These are phyloP conservation scores for Daboia siamensis DNA, from an alignment of 2,113 vertebrate genomes.

Conservation along the genomic window DNA sequence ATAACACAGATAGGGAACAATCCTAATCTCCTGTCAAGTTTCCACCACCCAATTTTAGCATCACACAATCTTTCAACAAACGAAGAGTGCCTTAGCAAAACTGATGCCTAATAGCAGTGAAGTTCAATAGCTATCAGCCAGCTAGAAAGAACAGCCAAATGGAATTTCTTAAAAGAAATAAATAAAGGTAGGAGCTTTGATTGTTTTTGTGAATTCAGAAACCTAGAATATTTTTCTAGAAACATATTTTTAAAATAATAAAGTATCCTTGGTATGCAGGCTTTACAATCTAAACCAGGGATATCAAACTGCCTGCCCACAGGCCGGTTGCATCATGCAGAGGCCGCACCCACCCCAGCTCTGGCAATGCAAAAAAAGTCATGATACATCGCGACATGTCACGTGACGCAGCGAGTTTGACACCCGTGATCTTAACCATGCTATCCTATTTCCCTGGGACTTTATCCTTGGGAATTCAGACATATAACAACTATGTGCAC, in stretches of 20 bases:
- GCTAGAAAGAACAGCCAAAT: neutral
- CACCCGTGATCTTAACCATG: neutral
- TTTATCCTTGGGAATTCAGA: neutral
- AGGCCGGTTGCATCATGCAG: too few relatives aligned
- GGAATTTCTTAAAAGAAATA: neutral
- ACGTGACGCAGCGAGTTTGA: too few relatives aligned
- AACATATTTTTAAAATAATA: neutral
- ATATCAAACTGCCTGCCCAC: too few relatives aligned
- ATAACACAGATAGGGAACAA: neutral
- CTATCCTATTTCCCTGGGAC: neutral
- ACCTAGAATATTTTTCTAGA: neutral
- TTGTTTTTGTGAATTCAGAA: neutral
- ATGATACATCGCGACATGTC: too few relatives aligned
- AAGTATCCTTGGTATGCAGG: neutral
- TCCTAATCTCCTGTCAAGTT: conserved; percentile 1
- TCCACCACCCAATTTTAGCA: neutral
- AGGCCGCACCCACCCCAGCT: too few relatives aligned
- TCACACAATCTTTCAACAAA: neutral
- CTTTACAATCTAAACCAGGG: neutral
- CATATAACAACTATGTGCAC: neutral
- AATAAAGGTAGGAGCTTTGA: neutral
- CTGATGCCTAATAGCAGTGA: neutral
- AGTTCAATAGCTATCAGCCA: conserved; percentile 4
- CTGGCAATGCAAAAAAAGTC: too few relatives aligned
- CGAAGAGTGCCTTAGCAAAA: neutral